phyloP scores from a whole-genome alignment of 2,113 vertebrate genomes.

The Isurus oxyrinchus region DNA sequence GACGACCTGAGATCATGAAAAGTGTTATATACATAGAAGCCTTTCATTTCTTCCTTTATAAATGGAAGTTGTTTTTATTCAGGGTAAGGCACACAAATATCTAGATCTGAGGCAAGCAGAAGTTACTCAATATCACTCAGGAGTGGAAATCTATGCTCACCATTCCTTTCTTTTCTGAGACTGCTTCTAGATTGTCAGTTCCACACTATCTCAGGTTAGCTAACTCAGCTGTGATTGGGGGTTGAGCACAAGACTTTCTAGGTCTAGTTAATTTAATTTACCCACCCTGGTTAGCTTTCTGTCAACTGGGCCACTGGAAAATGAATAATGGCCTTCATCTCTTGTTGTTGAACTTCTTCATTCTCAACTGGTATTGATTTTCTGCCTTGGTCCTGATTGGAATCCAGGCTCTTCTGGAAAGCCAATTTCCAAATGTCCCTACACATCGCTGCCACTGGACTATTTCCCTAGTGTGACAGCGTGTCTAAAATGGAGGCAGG shows the following conservation, averaged over 20 bases:
- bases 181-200: not conserved
- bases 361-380: too few species aligned
- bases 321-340: not conserved
- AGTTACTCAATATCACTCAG: not conserved
- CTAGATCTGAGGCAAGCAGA: not conserved
- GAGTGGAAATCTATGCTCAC: not conserved
- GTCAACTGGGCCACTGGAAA: not conserved
- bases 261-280: not conserved
- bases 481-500: not conserved
- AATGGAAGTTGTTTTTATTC: not conserved
- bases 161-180: not conserved
- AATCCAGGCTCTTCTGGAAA: not conserved
- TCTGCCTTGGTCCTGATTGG: too few species aligned
- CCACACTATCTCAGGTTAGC: not conserved
- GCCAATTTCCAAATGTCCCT: not conserved
- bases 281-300: not conserved
- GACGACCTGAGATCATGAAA: too few species aligned
- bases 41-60: not conserved
- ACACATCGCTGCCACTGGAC: not conserved
- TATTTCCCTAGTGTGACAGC: not conserved
- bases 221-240: too few species aligned
- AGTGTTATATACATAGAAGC: too few species aligned
- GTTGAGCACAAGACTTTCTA: not conserved
- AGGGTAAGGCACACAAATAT: not conserved
- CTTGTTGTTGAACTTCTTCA: not conserved